Percentiles rank a stretch among this genome's conserved stretches.
Conservation (phyloP, 2,797 vertebrate species). For the Muraenolepis orangiensis region DNA sequence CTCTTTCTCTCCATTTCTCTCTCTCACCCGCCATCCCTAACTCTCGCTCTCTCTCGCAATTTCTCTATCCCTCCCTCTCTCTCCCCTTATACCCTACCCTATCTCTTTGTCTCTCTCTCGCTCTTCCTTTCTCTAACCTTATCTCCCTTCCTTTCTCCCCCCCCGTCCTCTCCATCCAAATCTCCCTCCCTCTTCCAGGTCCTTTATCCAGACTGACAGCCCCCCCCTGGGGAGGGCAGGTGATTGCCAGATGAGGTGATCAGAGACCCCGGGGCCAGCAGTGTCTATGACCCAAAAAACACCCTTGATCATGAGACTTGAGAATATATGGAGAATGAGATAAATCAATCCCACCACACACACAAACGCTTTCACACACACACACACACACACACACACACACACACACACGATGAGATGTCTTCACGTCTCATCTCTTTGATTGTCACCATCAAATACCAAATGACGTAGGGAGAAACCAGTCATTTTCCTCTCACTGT, state of each 20-base stretch:
- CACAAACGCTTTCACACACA: neutral
- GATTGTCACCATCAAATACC: slow-evolving; percentile 23
- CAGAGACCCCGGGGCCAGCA: neutral
- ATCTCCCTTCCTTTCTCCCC: no score
- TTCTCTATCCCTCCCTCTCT: neutral
- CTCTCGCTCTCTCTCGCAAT: neutral
- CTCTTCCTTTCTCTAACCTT: no score
- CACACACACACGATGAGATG: no score
- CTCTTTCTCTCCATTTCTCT: slow-evolving; percentile 37
- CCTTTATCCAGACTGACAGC: neutral
- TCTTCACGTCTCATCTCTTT: neutral
- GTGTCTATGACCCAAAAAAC: neutral
- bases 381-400: no score
- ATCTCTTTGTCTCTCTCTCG: no score
- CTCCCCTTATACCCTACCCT: no score
- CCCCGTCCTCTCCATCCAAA: no score
- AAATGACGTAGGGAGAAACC: slow-evolving; percentile 19
- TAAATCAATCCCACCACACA: neutral
- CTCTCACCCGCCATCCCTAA: no score
- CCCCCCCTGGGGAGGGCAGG: neutral
- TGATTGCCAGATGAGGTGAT: neutral
- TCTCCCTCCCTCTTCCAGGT: neutral
- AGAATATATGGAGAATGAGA: neutral
- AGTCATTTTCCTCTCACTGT: slow-evolving; percentile 10
- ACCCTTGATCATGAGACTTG: neutral